These are phyloP conservation scores for Autographa gamma DNA, from an alignment of 2,888 invertebrate species.

Conservation along the genomic window DNA sequence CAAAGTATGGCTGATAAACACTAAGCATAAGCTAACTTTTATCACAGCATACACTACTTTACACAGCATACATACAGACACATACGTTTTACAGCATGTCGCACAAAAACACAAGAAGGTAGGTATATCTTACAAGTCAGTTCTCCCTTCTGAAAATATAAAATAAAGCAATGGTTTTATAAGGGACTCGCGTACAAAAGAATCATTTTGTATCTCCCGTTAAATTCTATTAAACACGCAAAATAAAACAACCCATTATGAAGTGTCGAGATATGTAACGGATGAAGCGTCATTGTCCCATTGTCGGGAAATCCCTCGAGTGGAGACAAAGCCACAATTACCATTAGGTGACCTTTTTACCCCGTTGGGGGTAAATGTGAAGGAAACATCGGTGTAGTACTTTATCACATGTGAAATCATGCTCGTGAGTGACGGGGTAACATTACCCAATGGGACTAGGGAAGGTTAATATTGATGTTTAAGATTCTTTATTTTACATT, in stretches of 20 bases:
- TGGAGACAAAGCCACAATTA: conserved; percentile 26
- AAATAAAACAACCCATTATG: conserved; percentile 11
- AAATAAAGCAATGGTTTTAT: too few relatives aligned
- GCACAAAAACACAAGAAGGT: too few relatives aligned
- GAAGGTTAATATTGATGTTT: background rate
- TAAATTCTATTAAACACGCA: background rate
- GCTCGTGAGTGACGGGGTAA: conserved; percentile 28
- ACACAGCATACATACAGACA: too few relatives aligned
- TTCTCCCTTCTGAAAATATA: too few relatives aligned
- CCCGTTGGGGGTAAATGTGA: conserved; percentile 1
- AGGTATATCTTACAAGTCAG: too few relatives aligned
- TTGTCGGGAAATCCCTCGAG: conserved; percentile 12
- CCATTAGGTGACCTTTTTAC: conserved; percentile 6
- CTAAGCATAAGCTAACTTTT: too few relatives aligned
- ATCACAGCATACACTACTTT: too few relatives aligned
- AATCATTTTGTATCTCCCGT: background rate
- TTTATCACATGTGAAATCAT: background rate
- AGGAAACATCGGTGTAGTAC: background rate
- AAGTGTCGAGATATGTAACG: conserved; percentile 10
- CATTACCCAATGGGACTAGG: background rate
- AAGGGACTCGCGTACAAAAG: too few relatives aligned
- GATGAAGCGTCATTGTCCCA: conserved; percentile 10
- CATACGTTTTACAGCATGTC: too few relatives aligned
- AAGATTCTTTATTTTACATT: background rate
- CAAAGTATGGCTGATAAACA: too few relatives aligned